Conservation (phyloP, 2,113 vertebrate genomes). For the Thymallus thymallus region DNA sequence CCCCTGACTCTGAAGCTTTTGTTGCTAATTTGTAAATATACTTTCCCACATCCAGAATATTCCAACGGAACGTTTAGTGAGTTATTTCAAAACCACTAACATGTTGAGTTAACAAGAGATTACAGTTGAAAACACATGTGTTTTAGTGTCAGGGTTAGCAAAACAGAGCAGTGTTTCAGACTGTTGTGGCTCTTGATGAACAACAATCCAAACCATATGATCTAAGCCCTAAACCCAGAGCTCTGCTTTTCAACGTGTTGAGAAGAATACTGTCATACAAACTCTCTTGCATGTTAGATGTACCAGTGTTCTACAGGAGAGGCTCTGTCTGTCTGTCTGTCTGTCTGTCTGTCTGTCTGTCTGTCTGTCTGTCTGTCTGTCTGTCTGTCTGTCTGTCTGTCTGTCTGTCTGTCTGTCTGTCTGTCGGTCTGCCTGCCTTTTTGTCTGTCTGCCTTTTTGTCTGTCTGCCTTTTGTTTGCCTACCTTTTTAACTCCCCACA, state of each 20-base stretch:
- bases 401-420: too few relatives aligned
- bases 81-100: too few relatives aligned
- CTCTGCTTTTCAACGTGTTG: slow-evolving; percentile 29
- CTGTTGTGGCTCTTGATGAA: slow-evolving; percentile 26
- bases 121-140: slow-evolving; percentile 37
- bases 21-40: too few relatives aligned
- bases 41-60: too few relatives aligned
- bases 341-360: too few relatives aligned
- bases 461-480: too few relatives aligned
- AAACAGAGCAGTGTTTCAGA: slow-evolving; percentile 21
- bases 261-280: slow-evolving; percentile 43
- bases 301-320: slow-evolving; percentile 17
- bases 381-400: too few relatives aligned
- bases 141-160: slow-evolving; percentile 50
- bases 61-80: too few relatives aligned
- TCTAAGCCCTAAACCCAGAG: slow-evolving; percentile 26
- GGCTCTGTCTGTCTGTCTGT: neutral
- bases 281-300: slow-evolving; percentile 20
- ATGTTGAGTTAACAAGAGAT: neutral
- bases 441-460: neutral
- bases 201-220: slow-evolving; percentile 15
- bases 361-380: too few relatives aligned
- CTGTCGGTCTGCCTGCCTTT: too few relatives aligned
- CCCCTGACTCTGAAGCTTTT: too few relatives aligned
- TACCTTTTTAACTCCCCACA: slow-evolving; percentile 1